These are phyloP conservation scores for Trichechus manatus DNA, from an alignment of 2,113 vertebrate genomes.

Conservation along the genomic window DNA sequence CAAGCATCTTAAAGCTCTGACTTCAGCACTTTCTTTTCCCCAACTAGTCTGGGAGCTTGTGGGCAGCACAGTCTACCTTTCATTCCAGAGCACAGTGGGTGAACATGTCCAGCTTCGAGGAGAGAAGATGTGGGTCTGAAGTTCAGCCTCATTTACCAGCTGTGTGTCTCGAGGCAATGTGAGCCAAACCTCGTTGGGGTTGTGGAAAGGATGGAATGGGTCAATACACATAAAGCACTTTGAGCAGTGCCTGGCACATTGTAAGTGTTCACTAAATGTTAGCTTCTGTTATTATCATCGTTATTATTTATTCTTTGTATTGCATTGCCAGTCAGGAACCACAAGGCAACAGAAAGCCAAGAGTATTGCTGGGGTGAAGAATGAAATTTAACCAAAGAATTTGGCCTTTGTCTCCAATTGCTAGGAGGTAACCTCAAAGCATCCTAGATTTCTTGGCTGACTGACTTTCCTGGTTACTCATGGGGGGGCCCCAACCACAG, in stretches of 20 bases:
- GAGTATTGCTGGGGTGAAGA: neutral
- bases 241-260: no score
- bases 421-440: neutral
- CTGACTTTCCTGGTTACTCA: neutral
- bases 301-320: neutral
- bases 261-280: fast-evolving
- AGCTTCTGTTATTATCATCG: neutral
- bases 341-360: neutral
- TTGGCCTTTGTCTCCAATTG: neutral
- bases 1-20: neutral
- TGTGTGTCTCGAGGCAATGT: fast-evolving
- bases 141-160: neutral
- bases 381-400: neutral
- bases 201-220: neutral
- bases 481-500: neutral
- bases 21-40: neutral
- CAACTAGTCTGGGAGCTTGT: neutral
- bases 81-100: fast-evolving
- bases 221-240: fast-evolving
- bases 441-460: neutral
- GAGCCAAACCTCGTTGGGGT: fast-evolving
- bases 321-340: neutral
- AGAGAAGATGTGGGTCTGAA: no score
- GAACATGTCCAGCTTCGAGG: fast-evolving
- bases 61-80: neutral